These are phyloP conservation scores for Equus quagga DNA, from an alignment of 2,113 vertebrate genomes.

Conservation along the genomic window DNA sequence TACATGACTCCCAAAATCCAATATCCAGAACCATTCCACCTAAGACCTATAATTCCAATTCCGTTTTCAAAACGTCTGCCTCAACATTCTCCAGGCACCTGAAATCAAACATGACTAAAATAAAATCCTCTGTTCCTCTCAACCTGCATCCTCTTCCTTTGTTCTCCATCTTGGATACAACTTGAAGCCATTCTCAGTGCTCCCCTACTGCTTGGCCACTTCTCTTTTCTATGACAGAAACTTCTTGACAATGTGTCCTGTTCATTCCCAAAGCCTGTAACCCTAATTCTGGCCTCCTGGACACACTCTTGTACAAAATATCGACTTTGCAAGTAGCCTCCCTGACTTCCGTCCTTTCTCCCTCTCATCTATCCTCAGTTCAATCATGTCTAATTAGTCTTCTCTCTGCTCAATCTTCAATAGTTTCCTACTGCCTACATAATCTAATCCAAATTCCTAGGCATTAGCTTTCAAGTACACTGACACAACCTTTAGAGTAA, in stretches of 20 bases:
- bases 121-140: neutral
- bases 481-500: neutral
- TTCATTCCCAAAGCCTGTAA: neutral
- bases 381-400: neutral
- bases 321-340: neutral
- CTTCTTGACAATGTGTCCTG: neutral
- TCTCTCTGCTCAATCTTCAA: neutral
- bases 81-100: neutral
- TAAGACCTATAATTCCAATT: neutral
- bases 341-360: neutral
- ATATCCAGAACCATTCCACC: neutral
- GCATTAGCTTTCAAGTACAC: neutral
- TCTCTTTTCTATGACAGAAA: neutral
- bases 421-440: neutral
- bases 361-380: neutral
- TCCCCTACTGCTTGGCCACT: neutral
- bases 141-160: neutral
- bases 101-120: neutral
- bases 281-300: neutral
- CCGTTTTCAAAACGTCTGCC: neutral
- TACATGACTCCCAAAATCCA: neutral
- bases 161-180: constrained; percentile 34
- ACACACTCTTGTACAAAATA: neutral
- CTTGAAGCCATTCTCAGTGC: neutral
- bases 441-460: constrained; percentile 4